Evolutionary conservation across 2,888 invertebrate species (phyloP).

Genomic region (Lordiphosa andalusiaca): DNA sequence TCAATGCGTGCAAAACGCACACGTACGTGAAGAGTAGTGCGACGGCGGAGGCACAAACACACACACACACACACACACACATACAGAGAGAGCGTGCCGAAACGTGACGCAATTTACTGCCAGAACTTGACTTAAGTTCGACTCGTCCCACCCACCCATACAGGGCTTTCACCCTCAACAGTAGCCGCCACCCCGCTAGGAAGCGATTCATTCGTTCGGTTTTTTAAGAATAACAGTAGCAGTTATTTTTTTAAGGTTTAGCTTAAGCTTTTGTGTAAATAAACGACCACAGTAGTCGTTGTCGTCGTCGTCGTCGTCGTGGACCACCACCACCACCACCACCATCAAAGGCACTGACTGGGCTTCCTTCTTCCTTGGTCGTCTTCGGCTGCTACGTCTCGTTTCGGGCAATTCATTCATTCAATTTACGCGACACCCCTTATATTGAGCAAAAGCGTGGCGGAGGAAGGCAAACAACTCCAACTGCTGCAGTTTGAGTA

Average conservation of each 20-base stretch:
- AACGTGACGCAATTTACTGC: conserved; percentile 77
- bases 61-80: conserved; percentile 6
- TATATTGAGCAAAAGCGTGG: conserved; percentile 49
- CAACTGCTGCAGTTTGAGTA: conserved; percentile 23
- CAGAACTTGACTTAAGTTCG: conserved; percentile 69
- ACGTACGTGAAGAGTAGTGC: conserved; percentile 51
- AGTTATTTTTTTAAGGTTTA: conserved; percentile 77
- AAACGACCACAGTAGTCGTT: conserved; percentile 68
- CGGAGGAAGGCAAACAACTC: conserved; percentile 18
- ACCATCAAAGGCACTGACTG: conserved; percentile 6
- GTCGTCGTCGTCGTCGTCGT: conserved; percentile 31
- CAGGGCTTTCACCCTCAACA: conserved; percentile 47
- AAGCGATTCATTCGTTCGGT: conserved; percentile 39
- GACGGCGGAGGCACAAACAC: conserved; percentile 8
- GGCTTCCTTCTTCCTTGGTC: conserved; percentile 7
- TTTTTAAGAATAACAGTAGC: conserved; percentile 73
- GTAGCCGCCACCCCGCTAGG: conserved; percentile 48
- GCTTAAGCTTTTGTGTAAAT: conserved; percentile 78
- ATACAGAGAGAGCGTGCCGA: conserved; percentile 54
- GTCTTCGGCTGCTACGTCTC: conserved; percentile 17
- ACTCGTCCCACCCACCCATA: conserved; percentile 15
- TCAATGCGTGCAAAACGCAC: conserved; percentile 77
- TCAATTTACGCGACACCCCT: conserved; percentile 76
- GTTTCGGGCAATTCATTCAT: conserved; percentile 72
- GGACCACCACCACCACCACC: conserved; percentile 25